Conservation (phyloP, 2,113 vertebrate species). For the Bubo bubo region DNA sequence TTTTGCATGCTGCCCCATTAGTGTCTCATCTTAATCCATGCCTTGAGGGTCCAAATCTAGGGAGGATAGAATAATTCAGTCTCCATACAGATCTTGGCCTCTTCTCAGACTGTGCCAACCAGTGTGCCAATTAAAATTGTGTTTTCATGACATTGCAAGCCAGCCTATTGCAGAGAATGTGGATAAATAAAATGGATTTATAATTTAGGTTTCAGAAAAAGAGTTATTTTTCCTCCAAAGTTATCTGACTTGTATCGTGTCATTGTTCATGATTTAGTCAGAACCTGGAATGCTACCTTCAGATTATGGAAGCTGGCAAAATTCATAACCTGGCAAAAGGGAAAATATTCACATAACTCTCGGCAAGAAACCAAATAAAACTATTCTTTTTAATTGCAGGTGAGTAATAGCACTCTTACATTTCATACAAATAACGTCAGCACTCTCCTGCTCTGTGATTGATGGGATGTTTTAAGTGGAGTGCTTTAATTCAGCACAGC, state of each 20-base stretch:
- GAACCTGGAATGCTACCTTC: conserved; percentile 55
- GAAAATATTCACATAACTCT: conserved; percentile 63
- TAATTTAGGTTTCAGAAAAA: background rate
- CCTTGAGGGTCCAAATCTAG: conserved; percentile 17
- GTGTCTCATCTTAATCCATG: conserved; percentile 56
- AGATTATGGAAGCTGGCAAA: conserved; percentile 50
- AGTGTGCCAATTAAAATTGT: background rate
- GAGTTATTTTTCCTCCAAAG: background rate
- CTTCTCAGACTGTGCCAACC: conserved; percentile 7
- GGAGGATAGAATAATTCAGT: background rate
- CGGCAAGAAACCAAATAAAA: conserved; percentile 69
- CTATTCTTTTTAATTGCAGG: conserved; percentile 74
- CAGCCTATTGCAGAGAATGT: background rate
- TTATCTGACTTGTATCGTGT: conserved; percentile 5
- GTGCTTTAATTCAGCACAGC: conserved; percentile 65
- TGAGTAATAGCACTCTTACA: conserved; percentile 70
- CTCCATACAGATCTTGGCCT: conserved; percentile 1
- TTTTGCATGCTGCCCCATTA: conserved; percentile 59
- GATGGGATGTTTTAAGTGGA: conserved; percentile 64
- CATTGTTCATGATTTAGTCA: conserved; percentile 25
- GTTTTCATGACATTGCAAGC: background rate
- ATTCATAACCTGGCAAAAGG: conserved; percentile 62
- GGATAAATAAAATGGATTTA: background rate
- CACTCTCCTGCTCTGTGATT: conserved; percentile 46
- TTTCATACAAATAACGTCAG: conserved; percentile 70